These are phyloP conservation scores for Drosophila phalerata DNA, from an alignment of 2,888 invertebrate species.

Conservation along the genomic window DNA sequence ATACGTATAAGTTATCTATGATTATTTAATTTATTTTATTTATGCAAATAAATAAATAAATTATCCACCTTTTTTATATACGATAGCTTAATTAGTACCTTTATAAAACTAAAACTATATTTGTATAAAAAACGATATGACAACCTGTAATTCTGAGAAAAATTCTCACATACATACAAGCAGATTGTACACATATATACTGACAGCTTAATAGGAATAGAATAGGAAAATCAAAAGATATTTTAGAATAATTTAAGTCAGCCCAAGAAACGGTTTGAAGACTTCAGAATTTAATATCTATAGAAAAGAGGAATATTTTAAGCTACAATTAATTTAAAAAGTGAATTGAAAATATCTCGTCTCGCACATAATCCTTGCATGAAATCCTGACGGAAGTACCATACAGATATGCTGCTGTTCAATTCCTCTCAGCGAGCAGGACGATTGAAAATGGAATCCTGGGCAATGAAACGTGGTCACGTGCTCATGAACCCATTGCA, in stretches of 20 bases:
- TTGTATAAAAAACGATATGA: too few species aligned
- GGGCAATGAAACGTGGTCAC: conserved; percentile 71
- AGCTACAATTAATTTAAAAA: background rate
- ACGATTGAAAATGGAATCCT: conserved; percentile 53
- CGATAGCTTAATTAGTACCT: too few species aligned
- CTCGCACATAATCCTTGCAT: background rate
- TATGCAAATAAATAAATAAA: too few species aligned
- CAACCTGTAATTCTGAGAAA: too few species aligned
- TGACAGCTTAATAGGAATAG: too few species aligned
- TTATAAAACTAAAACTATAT: too few species aligned
- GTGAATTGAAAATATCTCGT: background rate
- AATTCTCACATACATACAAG: too few species aligned
- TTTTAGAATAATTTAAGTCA: background rate
- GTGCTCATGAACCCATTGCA: conserved; percentile 56
- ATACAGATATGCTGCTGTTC: background rate
- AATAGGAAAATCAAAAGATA: too few species aligned
- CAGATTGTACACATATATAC: too few species aligned
- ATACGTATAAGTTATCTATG: too few species aligned
- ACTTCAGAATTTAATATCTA: background rate
- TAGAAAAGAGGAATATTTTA: background rate
- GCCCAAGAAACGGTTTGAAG: background rate
- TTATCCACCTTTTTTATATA: too few species aligned
- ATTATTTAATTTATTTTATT: too few species aligned
- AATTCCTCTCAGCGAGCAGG: background rate
- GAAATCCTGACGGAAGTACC: background rate